Evolutionary conservation across 2,113 vertebrate species (phyloP).

Genomic region (Pachyramphus minor): DNA sequence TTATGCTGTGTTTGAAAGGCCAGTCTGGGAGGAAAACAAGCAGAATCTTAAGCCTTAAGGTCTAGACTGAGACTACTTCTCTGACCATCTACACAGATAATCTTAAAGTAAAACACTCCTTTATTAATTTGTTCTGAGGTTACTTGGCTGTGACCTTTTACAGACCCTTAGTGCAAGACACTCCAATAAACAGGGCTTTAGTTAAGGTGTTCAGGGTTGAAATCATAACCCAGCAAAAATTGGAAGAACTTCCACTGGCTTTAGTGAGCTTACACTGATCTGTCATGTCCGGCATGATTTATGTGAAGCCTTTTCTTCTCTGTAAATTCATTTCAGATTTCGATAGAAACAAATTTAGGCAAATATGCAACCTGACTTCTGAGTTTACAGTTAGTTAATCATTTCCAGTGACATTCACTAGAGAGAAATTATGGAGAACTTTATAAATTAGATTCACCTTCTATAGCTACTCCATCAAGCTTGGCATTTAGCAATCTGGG

Average conservation of each 20-base stretch:
- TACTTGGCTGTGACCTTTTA: not conserved
- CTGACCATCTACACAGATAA: not conserved
- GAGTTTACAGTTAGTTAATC: slow-evolving; percentile 29
- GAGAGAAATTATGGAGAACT: not conserved
- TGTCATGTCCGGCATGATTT: not conserved
- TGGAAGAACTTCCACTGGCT: not conserved
- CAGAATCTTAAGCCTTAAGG: not conserved
- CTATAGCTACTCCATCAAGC: not conserved
- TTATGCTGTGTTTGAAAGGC: not conserved
- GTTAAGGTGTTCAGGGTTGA: not conserved
- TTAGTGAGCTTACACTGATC: not conserved
- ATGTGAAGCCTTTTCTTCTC: not conserved
- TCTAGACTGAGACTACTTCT: not conserved
- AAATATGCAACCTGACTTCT: not conserved
- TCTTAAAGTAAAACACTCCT: not conserved
- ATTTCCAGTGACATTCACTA: not conserved
- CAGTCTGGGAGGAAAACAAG: not conserved
- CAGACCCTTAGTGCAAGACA: not conserved
- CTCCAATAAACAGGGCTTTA: not conserved
- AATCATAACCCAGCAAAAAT: not conserved
- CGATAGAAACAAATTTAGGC: not conserved
- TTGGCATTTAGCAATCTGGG: not conserved
- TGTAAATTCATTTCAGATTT: slow-evolving; percentile 18
- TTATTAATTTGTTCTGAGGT: not conserved
- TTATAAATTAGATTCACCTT: slow-evolving; percentile 10